Percentiles rank a stretch among this genome's conserved stretches.
Conservation (phyloP, 2,888 invertebrate genomes). For the Spialia ferax region DNA sequence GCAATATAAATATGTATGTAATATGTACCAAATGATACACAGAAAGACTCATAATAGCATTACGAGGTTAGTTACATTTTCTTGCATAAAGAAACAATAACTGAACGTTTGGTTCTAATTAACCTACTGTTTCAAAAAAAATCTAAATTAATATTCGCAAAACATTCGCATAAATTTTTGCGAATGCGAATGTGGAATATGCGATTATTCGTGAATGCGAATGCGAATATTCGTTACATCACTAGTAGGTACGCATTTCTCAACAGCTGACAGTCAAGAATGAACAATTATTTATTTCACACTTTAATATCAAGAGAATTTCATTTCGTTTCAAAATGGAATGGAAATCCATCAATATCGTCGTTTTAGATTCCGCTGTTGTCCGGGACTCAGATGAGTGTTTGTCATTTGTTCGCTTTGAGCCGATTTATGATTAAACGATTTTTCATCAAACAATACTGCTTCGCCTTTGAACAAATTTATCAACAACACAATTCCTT, state of each 20-base stretch:
- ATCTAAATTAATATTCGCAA: no score
- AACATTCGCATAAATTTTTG: no score
- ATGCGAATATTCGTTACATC: no score
- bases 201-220: no score
- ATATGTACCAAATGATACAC: no score
- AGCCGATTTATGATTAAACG: conserved; percentile 28
- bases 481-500: conserved; percentile 3
- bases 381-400: conserved; percentile 22
- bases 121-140: no score
- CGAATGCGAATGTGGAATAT: no score
- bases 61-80: no score
- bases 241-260: neutral
- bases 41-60: no score
- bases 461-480: conserved; percentile 10
- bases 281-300: conserved; percentile 14
- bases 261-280: neutral
- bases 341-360: conserved; percentile 30
- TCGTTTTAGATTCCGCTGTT: conserved; percentile 30
- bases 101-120: no score
- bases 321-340: conserved; percentile 11
- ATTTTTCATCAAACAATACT: conserved; percentile 25
- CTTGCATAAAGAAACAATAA: no score
- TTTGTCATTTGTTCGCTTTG: conserved; percentile 24
- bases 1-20: no score
- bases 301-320: conserved; percentile 12